phyloP scores from a whole-genome alignment of 2,797 vertebrate species.

The Microchirus variegatus region DNA sequence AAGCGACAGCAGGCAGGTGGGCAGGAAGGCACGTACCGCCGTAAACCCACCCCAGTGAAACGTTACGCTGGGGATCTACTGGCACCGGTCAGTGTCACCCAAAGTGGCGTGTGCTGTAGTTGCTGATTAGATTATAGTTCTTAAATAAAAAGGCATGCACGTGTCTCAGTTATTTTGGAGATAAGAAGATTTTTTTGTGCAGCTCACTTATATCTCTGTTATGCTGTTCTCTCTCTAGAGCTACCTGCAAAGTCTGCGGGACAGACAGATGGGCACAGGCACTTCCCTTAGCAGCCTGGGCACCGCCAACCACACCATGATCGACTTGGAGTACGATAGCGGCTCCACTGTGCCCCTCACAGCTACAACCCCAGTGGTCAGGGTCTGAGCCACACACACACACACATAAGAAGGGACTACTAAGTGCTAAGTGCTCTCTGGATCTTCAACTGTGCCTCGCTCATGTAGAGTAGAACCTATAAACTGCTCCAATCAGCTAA shows the following conservation, averaged over 20 bases:
- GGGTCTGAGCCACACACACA: conserved; percentile 71
- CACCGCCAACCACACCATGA: conserved; percentile 77
- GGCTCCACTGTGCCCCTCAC: conserved; percentile 86
- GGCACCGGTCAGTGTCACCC: conserved; percentile 85
- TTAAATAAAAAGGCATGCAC: not conserved
- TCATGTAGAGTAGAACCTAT: conserved; percentile 33
- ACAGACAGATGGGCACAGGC: conserved; percentile 83
- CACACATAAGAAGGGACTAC: conserved; percentile 28
- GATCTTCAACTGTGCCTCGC: conserved; percentile 32
- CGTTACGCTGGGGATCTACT: conserved; percentile 86
- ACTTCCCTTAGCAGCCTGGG: conserved; percentile 83
- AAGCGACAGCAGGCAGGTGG: conserved; percentile 82
- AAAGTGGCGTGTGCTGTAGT: conserved; percentile 62
- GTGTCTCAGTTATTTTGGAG: not conserved
- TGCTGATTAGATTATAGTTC: conserved; percentile 12
- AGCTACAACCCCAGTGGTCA: conserved; percentile 74
- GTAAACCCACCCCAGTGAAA: conserved; percentile 80
- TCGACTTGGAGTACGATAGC: conserved; percentile 86
- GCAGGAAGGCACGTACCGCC: conserved; percentile 83
- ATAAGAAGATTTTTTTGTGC: not conserved
- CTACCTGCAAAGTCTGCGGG: conserved; percentile 89
- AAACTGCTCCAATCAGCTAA: conserved; percentile 14
- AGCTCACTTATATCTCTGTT: conserved; percentile 10
- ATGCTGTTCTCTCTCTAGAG: conserved; percentile 72
- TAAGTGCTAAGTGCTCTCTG: conserved; percentile 8